Base-by-base conservation (phyloP, 1,140 invertebrate genomes). In the Hestina assimilis region DNA sequence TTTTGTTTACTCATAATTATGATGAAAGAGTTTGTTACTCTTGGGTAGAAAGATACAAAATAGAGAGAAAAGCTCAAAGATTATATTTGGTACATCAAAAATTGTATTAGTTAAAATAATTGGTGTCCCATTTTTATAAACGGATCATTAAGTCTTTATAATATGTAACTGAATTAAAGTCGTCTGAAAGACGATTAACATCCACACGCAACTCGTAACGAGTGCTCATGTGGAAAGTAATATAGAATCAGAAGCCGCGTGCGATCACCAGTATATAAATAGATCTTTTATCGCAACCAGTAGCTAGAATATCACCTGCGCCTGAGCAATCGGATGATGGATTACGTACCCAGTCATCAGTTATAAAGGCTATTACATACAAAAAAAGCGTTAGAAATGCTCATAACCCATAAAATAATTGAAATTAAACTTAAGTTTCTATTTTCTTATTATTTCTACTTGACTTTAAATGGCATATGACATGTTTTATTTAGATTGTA, bases 271-370 rank as follows among this genome's bases (percentile, higher is more conserved):
- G 31, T 47, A 35, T 56, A 56, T 56, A 56, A 56, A 56, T 47
- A 56, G 43, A 56, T 15, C 53, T 56, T 55, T 55, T 55, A 56
- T 56, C 53, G 43, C 29, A 47, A 29, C 42, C 53, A 56, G 43
- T 45, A 54, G 52, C 51, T 43, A n/a, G 41, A 23, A 53, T 53
- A 21, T n/a, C 41, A 38, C 26, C 51, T 38, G 17, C 41, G 28
- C 26, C 51, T 38, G 42, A 56, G 29, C 31, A 20, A 20, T 15
- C 26, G 26, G 2, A 24, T 56, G 53, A 56, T 56, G 53, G 33
- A 56, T 56, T 56, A 40, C 33, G 33, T 35, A 47, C 15, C 31
- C 12, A 48, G 46, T 56, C 53, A 45, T 33, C 52, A 56, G 42
- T 47, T 56, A 56, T 56, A 47, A 54, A 47, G 33, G 42, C 47